These are phyloP conservation scores for Agapornis canus DNA, from an alignment of 2,797 vertebrate genomes.

Conservation along the genomic window DNA sequence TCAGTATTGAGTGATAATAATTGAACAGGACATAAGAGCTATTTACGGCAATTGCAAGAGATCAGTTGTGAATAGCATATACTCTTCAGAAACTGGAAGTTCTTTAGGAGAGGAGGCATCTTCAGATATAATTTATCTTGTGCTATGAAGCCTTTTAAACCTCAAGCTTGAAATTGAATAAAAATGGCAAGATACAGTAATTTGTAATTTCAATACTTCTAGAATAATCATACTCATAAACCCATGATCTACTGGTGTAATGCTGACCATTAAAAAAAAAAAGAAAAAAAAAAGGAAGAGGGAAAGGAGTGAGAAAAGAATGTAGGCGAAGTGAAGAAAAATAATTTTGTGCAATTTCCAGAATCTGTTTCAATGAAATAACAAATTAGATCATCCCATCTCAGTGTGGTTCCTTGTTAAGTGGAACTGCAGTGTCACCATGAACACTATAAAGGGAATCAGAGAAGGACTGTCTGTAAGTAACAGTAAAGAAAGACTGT, in stretches of 20 bases:
- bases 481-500: not conserved
- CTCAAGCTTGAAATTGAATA: conserved; percentile 41
- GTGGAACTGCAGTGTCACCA: not conserved
- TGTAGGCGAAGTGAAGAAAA: not conserved
- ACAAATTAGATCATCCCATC: not conserved
- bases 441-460: not conserved
- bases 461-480: not conserved
- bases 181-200: conserved; percentile 49
- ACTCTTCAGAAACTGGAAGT: not conserved
- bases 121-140: conserved; percentile 35
- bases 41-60: conserved; percentile 4
- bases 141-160: conserved; percentile 27
- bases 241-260: not conserved
- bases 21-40: not conserved
- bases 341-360: conserved; percentile 19
- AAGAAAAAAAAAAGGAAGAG: not conserved
- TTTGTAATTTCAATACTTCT: conserved; percentile 50
- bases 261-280: not conserved
- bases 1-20: not conserved
- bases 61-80: not conserved
- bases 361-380: not conserved
- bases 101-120: not conserved
- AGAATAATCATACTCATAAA: conserved; percentile 3
- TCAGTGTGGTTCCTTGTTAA: not conserved
- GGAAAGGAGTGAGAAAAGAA: not conserved